These are phyloP conservation scores for Seriola aureovittata DNA, from an alignment of 2,113 vertebrate species.

Conservation along the genomic window DNA sequence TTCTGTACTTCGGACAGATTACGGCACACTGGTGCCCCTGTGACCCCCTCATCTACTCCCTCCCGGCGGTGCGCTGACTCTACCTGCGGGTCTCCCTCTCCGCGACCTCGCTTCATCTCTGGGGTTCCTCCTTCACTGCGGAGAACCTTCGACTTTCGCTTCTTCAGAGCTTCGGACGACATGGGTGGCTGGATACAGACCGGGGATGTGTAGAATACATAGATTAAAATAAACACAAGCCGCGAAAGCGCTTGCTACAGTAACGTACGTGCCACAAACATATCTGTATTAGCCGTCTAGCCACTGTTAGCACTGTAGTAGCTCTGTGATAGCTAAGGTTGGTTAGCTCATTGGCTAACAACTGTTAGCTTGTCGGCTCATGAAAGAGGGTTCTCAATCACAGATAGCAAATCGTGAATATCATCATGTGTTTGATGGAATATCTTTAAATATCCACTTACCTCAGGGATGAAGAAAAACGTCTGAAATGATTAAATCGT, in stretches of 20 bases:
- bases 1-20: not conserved
- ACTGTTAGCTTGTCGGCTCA: slow-evolving; percentile 5
- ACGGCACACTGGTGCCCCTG: not conserved
- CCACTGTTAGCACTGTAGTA: slow-evolving; percentile 37
- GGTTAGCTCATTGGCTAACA: slow-evolving; percentile 37
- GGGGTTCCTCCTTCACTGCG: slow-evolving; percentile 88
- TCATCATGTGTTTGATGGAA: not conserved
- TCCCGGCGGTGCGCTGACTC: no score
- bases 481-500: not conserved
- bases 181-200: slow-evolving; percentile 49
- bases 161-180: slow-evolving; percentile 91
- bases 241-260: rapidly evolving
- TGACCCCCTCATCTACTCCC: not conserved
- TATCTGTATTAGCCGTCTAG: not conserved
- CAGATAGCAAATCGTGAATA: rapidly evolving
- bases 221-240: not conserved
- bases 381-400: not conserved
- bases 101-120: slow-evolving; percentile 89
- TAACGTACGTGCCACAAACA: not conserved
- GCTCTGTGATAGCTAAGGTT: not conserved
- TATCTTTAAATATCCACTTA: not conserved
- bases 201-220: rapidly evolving
- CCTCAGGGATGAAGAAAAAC: not conserved
- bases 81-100: slow-evolving; percentile 91
- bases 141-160: slow-evolving; percentile 95